phyloP scores from a whole-genome alignment of 2,113 vertebrate species.

The Petroica traversi region DNA sequence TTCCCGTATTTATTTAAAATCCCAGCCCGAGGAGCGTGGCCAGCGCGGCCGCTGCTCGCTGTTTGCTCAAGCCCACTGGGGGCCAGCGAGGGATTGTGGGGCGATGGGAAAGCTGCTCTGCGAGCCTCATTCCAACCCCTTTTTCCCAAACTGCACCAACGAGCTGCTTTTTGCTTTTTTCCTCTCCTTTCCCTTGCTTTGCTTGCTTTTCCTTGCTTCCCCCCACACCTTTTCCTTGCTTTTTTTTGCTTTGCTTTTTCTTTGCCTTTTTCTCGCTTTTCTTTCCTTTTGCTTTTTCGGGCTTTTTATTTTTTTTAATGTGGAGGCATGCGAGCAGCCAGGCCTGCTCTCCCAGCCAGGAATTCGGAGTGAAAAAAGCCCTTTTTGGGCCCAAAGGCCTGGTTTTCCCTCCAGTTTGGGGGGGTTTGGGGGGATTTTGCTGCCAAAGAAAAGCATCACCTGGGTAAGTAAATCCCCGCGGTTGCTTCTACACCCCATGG shows the following conservation, averaged over 20 bases:
- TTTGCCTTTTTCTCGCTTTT: background rate
- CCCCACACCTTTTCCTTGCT: background rate
- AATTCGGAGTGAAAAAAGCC: background rate
- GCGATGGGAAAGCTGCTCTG: background rate
- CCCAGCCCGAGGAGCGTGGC: background rate
- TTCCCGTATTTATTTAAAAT: background rate
- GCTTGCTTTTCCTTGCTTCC: background rate
- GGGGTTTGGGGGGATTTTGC: background rate
- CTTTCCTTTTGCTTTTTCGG: background rate
- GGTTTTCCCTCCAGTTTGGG: background rate
- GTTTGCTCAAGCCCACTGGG: conserved; percentile 52
- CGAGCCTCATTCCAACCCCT: background rate
- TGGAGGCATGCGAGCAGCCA: background rate
- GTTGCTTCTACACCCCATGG: fast-evolving
- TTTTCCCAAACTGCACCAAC: background rate
- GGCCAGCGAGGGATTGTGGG: conserved; percentile 47
- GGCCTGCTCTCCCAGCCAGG: background rate
- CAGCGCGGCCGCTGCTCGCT: background rate
- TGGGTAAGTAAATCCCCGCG: background rate
- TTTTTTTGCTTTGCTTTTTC: background rate
- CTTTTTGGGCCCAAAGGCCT: background rate
- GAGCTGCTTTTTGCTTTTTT: background rate
- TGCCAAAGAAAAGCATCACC: background rate
- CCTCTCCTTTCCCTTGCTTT: fast-evolving
- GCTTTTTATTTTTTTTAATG: no score